Percentiles rank a stretch among this genome's conserved stretches.
Conservation (phyloP, 2,888 invertebrate genomes). For the Sinhomidia bicolor region DNA sequence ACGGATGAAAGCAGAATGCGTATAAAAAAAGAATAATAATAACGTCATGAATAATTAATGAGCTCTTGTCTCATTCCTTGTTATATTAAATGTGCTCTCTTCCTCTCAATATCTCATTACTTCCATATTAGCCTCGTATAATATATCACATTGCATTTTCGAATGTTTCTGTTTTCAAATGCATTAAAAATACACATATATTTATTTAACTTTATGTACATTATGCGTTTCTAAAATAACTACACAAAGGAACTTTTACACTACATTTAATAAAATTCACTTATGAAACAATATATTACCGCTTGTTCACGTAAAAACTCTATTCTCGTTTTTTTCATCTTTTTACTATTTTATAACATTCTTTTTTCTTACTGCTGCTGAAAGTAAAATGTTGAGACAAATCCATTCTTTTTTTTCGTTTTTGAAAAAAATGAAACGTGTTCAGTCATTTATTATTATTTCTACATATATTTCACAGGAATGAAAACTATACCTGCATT, state of each 20-base stretch:
- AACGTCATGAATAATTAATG: constrained; percentile 35
- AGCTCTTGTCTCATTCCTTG: constrained; percentile 8
- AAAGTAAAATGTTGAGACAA: constrained; percentile 15
- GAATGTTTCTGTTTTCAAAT: too few relatives aligned
- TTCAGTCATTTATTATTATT: constrained; percentile 1
- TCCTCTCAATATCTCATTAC: not conserved
- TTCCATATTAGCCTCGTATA: not conserved
- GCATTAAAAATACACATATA: too few relatives aligned
- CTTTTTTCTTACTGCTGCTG: not conserved
- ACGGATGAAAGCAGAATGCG: not conserved
- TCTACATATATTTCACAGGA: not conserved
- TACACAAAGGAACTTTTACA: too few relatives aligned
- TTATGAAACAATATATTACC: too few relatives aligned
- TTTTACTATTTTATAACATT: not conserved
- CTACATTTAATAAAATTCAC: too few relatives aligned
- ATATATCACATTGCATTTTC: not conserved
- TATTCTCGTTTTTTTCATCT: too few relatives aligned
- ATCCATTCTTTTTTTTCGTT: too few relatives aligned
- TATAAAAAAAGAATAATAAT: not conserved
- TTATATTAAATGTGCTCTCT: not conserved
- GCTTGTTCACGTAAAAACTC: too few relatives aligned
- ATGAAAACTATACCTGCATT: not conserved
- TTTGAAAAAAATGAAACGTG: constrained; percentile 32
- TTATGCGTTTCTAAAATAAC: too few relatives aligned
- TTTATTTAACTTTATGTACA: too few relatives aligned